phyloP scores from a whole-genome alignment of 2,797 vertebrate species.

The Megaceryle alcyon region DNA sequence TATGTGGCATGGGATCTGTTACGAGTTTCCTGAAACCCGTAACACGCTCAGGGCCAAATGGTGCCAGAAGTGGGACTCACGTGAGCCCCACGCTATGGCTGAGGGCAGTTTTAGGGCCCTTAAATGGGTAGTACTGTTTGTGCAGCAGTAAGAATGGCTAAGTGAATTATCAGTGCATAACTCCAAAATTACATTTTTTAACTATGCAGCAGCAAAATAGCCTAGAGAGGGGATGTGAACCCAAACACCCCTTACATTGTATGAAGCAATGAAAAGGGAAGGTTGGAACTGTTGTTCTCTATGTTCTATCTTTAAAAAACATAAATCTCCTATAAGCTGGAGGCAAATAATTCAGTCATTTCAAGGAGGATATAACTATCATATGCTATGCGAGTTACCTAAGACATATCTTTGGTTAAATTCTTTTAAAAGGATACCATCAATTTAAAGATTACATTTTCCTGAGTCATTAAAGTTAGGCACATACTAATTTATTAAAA shows the following conservation, averaged over 20 bases:
- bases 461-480: constrained; percentile 31
- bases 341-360: not conserved
- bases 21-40: not conserved
- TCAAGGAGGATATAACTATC: not conserved
- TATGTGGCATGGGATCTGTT: not conserved
- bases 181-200: not conserved
- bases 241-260: not conserved
- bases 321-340: not conserved
- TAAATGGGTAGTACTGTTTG: not conserved
- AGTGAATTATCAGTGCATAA: not conserved
- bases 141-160: not conserved
- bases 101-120: not conserved
- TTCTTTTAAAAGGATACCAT: constrained; percentile 29
- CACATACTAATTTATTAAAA: constrained; percentile 51
- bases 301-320: not conserved
- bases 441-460: constrained; percentile 35
- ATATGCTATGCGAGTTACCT: not conserved
- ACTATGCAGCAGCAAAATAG: not conserved
- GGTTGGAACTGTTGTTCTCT: not conserved
- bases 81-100: not conserved
- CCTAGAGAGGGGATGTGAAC: not conserved
- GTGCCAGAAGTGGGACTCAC: not conserved
- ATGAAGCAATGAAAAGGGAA: not conserved
- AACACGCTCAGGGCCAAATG: not conserved
- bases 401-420: constrained; percentile 21